Evolutionary conservation across 92 coral and sea anemone species (phyloP), one percentile per base, ranked within the genome.

Genomic region (Parazoanthus darwini): DNA sequence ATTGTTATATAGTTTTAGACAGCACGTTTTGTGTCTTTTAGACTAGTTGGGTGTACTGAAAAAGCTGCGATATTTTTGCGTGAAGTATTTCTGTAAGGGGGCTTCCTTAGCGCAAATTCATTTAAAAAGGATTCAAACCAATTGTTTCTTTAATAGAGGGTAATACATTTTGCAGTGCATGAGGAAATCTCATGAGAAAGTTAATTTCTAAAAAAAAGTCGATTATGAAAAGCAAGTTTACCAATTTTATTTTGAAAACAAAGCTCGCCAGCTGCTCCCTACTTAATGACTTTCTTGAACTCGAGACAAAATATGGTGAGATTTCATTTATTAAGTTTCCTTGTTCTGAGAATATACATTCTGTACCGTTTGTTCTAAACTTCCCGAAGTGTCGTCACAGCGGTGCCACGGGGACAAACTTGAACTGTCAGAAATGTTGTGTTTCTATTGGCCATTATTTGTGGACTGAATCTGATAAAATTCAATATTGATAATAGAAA

Each of bases 401-500:
- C 56, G 22, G 73, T 58, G 68, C 25, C 56, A 20, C 8, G 59
- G 59, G 48, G 39, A 26, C 35, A 0, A 68, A 48, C 87, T 22
- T 29, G 29, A 44, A 16, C 63, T 46, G 87, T 70, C 78, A 48
- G 42, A 71, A 71, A 70, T 18, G 42, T 4, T 15, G 78, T 38
- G 43, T 44, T 72, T 54, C 67, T 26, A 84, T 84, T 84, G 87
- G 87, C 75, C 68, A 15, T 67, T n/a, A 36, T 0, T 44, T 26
- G 42, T 48, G 38, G 18, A 70, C 68, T 25, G 75, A 51, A 73
- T 16, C 79, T 48, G 87, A 84, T 70, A 50, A 81, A 37, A 81
- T 5, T 59, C 85, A 59, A 84, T 84, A 36, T 84, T 84, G 15
- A 8, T 84, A 70, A 29, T 84, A 48, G 79, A 33, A 70, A 20